Evolutionary conservation across 2,888 invertebrate species (phyloP).

Genomic region (Colletes collaris): DNA sequence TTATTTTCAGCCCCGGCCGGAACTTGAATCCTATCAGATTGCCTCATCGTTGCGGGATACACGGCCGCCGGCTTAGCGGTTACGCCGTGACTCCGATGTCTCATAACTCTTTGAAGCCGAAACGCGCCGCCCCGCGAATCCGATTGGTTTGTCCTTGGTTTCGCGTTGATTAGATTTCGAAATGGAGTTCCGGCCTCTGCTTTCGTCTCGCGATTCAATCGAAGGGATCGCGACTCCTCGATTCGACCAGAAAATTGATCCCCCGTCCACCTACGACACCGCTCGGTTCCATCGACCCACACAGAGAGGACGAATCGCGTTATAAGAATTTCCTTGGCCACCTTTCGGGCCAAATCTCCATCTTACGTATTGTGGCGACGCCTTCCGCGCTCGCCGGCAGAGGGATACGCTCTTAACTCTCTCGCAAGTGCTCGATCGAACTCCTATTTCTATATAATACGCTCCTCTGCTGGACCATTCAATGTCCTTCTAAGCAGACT

Average conservation of each 20-base stretch:
- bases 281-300: no score
- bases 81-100: conserved; percentile 23
- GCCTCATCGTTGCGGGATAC: conserved; percentile 44
- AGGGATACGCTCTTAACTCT: no score
- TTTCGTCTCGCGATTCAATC: background rate
- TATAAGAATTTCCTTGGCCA: no score
- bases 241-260: background rate
- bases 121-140: background rate
- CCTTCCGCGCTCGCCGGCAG: no score
- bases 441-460: no score
- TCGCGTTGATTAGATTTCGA: conserved; percentile 44
- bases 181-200: background rate
- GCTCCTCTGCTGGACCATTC: no score
- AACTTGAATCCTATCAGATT: conserved; percentile 58
- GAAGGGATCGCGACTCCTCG: background rate
- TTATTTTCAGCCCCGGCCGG: conserved; percentile 47
- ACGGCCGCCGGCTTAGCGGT: conserved; percentile 33
- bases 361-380: no score
- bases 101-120: conserved; percentile 43
- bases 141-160: conserved; percentile 36
- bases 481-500: no score
- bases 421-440: no score
- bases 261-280: background rate
- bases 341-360: no score
- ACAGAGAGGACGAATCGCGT: no score